A percentile compares a stretch with the other conserved stretches of the same genome.
These are phyloP conservation scores for Masnerella sp. DNA, from an alignment of 2,888 invertebrate genomes.

Conservation along the genomic window DNA sequence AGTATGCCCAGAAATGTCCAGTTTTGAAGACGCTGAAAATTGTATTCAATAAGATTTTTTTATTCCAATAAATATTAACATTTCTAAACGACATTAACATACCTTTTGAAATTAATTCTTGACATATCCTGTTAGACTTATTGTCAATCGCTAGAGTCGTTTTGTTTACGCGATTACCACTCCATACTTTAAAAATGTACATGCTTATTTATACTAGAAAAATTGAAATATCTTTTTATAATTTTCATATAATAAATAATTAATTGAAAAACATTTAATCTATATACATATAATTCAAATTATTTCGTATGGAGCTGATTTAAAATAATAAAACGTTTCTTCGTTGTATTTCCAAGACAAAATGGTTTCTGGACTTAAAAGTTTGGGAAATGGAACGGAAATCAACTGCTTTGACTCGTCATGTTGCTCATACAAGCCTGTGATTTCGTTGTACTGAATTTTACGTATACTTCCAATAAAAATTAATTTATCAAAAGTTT, in stretches of 20 bases:
- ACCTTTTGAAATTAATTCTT: conserved; percentile 6
- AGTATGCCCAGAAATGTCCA: conserved; percentile 1
- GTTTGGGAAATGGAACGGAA: conserved; percentile 4
- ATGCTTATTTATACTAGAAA: neutral
- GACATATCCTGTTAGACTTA: neutral
- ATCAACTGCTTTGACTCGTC: conserved; percentile 8
- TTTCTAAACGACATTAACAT: neutral
- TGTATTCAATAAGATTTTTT: neutral
- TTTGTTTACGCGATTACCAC: conserved; percentile 4
- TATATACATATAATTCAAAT: too few relatives aligned
- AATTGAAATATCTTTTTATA: too few relatives aligned
- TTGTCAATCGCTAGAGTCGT: conserved; percentile 7
- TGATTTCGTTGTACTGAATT: conserved; percentile 11
- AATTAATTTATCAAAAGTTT: neutral
- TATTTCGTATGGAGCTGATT: conserved; percentile 11
- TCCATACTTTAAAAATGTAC: conserved; percentile 18
- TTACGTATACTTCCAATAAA: conserved; percentile 1
- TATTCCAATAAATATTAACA: neutral
- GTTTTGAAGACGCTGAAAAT: conserved; percentile 5
- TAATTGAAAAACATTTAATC: conserved; percentile 1
- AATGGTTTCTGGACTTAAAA: conserved; percentile 18
- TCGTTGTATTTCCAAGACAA: conserved; percentile 2
- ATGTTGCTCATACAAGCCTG: conserved; percentile 10
- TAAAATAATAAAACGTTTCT: conserved; percentile 6
- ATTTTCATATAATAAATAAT: conserved; percentile 5